Percentiles rank a stretch among this genome's conserved stretches.
Evolutionary conservation across 1,140 invertebrate genomes (phyloP).

Genomic region (Dryas iulia): DNA sequence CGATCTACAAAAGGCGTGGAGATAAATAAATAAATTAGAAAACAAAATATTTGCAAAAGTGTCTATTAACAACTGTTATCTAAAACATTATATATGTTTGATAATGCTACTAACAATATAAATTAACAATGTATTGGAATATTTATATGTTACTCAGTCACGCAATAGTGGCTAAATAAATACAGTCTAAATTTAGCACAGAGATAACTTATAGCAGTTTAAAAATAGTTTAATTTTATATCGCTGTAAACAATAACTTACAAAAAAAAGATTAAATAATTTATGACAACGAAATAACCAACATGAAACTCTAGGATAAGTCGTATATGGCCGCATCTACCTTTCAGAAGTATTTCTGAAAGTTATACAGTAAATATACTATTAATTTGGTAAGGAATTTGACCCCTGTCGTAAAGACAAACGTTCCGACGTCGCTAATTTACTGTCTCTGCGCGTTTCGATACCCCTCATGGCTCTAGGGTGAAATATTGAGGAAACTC

Average conservation of each 20-base stretch:
- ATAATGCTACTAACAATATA: neutral
- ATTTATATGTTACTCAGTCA: neutral
- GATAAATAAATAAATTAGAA: too few species aligned
- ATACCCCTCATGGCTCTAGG: neutral
- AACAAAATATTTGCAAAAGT: too few species aligned
- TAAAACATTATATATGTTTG: neutral
- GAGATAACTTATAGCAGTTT: too few species aligned
- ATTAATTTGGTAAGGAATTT: neutral
- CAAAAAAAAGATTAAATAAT: too few species aligned
- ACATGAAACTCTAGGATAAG: too few species aligned
- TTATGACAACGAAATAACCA: too few species aligned
- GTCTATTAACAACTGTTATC: too few species aligned
- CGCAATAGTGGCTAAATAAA: neutral
- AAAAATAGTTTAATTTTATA: too few species aligned
- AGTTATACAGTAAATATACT: neutral
- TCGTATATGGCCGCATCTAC: too few species aligned
- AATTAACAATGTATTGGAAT: neutral
- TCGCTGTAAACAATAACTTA: too few species aligned
- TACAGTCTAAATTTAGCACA: neutral
- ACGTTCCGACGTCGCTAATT: neutral
- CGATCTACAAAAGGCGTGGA: too few species aligned
- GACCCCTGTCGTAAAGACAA: neutral
- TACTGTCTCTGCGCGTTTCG: neutral
- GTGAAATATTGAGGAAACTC: slow-evolving; percentile 12
- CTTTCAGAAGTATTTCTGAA: neutral